These are phyloP conservation scores for Merluccius polli DNA, from an alignment of 2,797 vertebrate genomes.

Conservation along the genomic window DNA sequence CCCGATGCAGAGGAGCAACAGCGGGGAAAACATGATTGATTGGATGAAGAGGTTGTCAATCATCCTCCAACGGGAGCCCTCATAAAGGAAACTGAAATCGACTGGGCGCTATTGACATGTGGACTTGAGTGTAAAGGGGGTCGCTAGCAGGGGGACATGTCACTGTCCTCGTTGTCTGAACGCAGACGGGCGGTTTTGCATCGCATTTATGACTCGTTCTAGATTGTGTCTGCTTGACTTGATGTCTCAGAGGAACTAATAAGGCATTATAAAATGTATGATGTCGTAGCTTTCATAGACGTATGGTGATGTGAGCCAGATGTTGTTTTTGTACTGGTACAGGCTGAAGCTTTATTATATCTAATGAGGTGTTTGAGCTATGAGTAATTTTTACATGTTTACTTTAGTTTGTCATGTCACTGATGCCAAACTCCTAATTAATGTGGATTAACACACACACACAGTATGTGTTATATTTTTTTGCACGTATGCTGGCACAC, in stretches of 20 bases:
- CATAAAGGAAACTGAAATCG: not conserved
- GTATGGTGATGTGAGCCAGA: not conserved
- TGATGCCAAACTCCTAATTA: not conserved
- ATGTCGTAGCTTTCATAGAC: too few species aligned
- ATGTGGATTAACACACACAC: conserved; percentile 1
- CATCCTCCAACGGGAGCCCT: conserved; percentile 30
- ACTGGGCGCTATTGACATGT: not conserved
- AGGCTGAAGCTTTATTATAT: not conserved
- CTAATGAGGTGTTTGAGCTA: not conserved
- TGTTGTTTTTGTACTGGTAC: not conserved
- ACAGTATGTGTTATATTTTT: too few species aligned
- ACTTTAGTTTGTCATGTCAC: not conserved
- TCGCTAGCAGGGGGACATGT: too few species aligned
- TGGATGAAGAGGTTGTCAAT: conserved; percentile 34
- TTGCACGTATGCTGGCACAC: too few species aligned
- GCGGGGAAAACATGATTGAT: conserved; percentile 21
- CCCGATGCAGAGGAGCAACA: conserved; percentile 27
- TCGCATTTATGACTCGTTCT: too few species aligned
- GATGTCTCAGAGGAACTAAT: too few species aligned
- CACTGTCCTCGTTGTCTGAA: not conserved
- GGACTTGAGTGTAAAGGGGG: too few species aligned
- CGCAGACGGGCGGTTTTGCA: not conserved
- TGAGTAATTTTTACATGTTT: not conserved
- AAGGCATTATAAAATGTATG: too few species aligned
- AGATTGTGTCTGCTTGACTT: too few species aligned